A percentile compares a stretch with the other conserved stretches of the same genome.
phyloP scores from a whole-genome alignment of 2,797 vertebrate species.

The Numenius phaeopus region DNA sequence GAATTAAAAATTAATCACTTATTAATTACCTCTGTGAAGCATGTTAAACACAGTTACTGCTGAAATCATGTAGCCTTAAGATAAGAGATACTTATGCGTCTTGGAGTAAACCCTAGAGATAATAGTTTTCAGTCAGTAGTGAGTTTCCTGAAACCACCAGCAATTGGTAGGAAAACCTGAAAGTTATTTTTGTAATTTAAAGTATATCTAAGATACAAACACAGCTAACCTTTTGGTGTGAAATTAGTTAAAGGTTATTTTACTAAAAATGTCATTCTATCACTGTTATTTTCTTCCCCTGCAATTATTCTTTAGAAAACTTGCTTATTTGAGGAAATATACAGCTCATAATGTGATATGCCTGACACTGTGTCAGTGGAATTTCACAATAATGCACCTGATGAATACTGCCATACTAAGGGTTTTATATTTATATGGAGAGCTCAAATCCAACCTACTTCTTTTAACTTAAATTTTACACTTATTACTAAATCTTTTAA shows the following conservation, averaged over 20 bases:
- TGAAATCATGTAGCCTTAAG: background rate
- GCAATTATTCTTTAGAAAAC: background rate
- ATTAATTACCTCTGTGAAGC: background rate
- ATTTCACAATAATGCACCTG: background rate
- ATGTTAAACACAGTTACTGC: background rate
- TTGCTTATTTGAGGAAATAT: background rate
- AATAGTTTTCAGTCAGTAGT: background rate
- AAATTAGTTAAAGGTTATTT: background rate
- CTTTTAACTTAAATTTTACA: background rate
- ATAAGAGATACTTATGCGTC: background rate
- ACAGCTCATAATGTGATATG: background rate
- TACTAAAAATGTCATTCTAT: background rate
- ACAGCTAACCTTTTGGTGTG: background rate
- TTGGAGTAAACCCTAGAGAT: background rate
- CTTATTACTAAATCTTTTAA: background rate
- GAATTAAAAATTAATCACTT: background rate
- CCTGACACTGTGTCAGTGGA: background rate
- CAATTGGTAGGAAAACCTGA: background rate
- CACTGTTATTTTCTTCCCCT: background rate
- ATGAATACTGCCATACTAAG: background rate
- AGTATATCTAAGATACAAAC: background rate
- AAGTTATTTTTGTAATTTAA: background rate
- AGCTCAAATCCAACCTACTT: background rate
- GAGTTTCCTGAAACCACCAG: background rate
- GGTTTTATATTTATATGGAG: background rate